A percentile compares a stretch with the other conserved stretches of the same genome.
phyloP scores from a whole-genome alignment of 2,888 invertebrate genomes.

The Parasteatoda lunata region DNA sequence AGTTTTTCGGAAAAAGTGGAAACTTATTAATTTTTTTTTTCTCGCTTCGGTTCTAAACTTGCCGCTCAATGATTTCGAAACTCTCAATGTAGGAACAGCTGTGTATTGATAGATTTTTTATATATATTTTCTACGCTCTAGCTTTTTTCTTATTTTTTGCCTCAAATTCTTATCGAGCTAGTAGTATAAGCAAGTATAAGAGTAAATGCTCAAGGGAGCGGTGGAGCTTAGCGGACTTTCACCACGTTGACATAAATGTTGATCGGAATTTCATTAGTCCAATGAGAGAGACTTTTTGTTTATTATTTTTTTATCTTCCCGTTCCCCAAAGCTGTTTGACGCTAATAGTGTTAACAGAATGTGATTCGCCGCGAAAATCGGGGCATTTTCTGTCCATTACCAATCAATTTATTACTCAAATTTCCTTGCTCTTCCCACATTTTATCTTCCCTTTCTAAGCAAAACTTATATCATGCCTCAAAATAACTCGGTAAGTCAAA shows the following conservation, averaged over 20 bases:
- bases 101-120: not conserved
- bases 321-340: slow-evolving; percentile 12
- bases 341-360: slow-evolving; percentile 46
- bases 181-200: no score
- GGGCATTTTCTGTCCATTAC: slow-evolving; percentile 33
- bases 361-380: slow-evolving; percentile 24
- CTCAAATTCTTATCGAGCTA: slow-evolving; percentile 27
- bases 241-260: slow-evolving; percentile 31
- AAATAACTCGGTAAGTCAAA: no score
- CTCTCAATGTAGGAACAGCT: slow-evolving; percentile 26
- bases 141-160: not conserved
- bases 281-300: not conserved
- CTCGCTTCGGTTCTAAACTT: slow-evolving; percentile 3
- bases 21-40: slow-evolving; percentile 6
- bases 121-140: slow-evolving; percentile 11
- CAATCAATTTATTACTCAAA: no score
- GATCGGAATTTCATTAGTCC: slow-evolving; percentile 62
- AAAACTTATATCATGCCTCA: no score
- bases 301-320: not conserved
- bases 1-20: slow-evolving; percentile 21
- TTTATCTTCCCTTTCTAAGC: no score
- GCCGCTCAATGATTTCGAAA: slow-evolving; percentile 37
- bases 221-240: not conserved
- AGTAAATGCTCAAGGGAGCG: no score
- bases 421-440: no score